phyloP scores from a whole-genome alignment of 2,888 invertebrate species.

The Cerceris ruficornis region DNA sequence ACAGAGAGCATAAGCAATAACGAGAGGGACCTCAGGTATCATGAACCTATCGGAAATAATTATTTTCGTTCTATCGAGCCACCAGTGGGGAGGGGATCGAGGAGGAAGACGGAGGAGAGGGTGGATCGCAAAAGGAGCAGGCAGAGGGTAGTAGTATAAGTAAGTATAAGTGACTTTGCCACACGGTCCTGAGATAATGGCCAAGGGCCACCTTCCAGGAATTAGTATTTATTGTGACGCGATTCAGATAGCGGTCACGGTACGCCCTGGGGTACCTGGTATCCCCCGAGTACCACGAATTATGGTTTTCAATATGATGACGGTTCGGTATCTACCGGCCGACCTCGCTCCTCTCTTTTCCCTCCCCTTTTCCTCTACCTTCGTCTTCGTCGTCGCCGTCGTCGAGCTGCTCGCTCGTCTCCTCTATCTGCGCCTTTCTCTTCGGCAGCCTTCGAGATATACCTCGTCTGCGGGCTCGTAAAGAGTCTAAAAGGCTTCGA shows the following conservation, averaged over 20 bases:
- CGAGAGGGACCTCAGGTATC: slow-evolving; percentile 56
- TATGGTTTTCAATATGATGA: slow-evolving; percentile 81
- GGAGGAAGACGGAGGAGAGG: slow-evolving; percentile 42
- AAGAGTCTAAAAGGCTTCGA: slow-evolving; percentile 76
- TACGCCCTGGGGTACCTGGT: slow-evolving; percentile 62
- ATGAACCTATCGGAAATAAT: slow-evolving; percentile 76
- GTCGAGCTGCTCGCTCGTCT: slow-evolving; percentile 12
- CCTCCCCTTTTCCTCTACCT: slow-evolving; percentile 44
- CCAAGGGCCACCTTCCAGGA: slow-evolving; percentile 78
- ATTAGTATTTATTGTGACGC: slow-evolving; percentile 82
- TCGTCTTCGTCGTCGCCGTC: slow-evolving; percentile 37
- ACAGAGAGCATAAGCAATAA: slow-evolving; percentile 75
- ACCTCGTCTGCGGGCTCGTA: slow-evolving; percentile 67
- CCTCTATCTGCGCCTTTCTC: slow-evolving; percentile 44
- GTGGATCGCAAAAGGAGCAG: slow-evolving; percentile 49
- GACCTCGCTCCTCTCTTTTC: slow-evolving; percentile 48
- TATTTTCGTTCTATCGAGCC: slow-evolving; percentile 76
- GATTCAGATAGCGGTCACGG: slow-evolving; percentile 79
- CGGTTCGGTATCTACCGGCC: slow-evolving; percentile 73
- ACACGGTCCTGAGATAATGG: slow-evolving; percentile 67
- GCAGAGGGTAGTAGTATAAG: slow-evolving; percentile 73
- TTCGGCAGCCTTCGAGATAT: slow-evolving; percentile 63
- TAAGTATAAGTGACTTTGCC: slow-evolving; percentile 77
- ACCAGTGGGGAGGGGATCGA: slow-evolving; percentile 40
- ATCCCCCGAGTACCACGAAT: slow-evolving; percentile 73